Evolutionary conservation across 2,888 invertebrate genomes (phyloP).

Genomic region (Idaea straminata): DNA sequence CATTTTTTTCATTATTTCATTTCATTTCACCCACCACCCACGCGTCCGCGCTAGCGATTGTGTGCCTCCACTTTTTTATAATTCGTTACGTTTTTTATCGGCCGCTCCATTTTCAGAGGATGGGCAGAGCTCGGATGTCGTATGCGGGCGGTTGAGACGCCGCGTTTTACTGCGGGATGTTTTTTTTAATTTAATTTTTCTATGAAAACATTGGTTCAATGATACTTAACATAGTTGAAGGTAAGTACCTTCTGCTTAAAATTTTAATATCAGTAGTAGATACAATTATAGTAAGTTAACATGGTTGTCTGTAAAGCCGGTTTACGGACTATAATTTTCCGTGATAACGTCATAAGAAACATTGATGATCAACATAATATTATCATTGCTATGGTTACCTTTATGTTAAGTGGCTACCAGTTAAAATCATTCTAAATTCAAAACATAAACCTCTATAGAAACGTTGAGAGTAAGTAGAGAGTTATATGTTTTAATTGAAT

Average conservation of each 20-base stretch:
- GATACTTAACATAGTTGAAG: neutral
- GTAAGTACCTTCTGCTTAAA: too few relatives aligned
- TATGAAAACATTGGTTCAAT: neutral
- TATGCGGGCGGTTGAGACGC: conserved; percentile 49
- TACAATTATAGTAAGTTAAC: too few relatives aligned
- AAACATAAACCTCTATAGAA: too few relatives aligned
- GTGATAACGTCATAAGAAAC: too few relatives aligned
- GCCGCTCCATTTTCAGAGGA: conserved; percentile 79
- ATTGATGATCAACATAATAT: too few relatives aligned
- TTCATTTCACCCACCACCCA: conserved; percentile 78
- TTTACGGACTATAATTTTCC: too few relatives aligned
- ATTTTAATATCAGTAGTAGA: too few relatives aligned
- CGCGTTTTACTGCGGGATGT: conserved; percentile 20
- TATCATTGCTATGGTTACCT: too few relatives aligned
- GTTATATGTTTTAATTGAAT: too few relatives aligned
- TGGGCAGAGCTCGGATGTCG: conserved; percentile 49
- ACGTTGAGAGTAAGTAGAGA: neutral
- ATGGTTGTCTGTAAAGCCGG: too few relatives aligned
- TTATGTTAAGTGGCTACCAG: neutral
- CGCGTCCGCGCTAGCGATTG: conserved; percentile 79
- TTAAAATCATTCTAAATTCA: neutral
- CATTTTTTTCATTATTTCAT: conserved; percentile 81
- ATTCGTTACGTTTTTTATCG: conserved; percentile 81
- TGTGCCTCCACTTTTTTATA: conserved; percentile 78
- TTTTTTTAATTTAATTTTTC: neutral